Base-by-base conservation (phyloP, 2,797 vertebrate genomes). In the Psittacula derbiana region DNA sequence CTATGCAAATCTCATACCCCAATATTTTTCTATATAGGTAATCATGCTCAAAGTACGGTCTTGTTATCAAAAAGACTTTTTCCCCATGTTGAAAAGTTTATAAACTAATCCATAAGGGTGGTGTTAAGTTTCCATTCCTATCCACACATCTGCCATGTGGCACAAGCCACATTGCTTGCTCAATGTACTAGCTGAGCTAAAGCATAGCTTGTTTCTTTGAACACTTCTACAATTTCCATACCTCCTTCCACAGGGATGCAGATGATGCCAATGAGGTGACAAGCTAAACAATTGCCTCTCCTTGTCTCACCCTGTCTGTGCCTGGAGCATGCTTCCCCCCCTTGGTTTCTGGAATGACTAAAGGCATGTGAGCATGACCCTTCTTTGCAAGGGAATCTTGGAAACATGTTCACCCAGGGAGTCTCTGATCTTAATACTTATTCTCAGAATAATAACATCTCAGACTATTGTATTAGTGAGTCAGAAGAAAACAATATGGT, bases 241-340 rank as follows among this genome's bases (percentile, higher is more conserved):
- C 5, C 24, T 67, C 10, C n/a, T 52, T 76, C 71, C 38, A 23
- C 15, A 44, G 53, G 30, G 20, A 28, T 46, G 36, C 53, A 58
- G 65, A 50, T 81, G 23, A 16, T 60, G 62, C 11, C 47, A 28
- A 1, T 12, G 61, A 57, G 30, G 23, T 62, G 53, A 71, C 27
- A 47, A 61, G 19, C 9, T n/a, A 46, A 65, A 27, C 3, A 49
- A 6, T 4, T 62, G 9, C 12, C 12, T 61, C 30, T 9, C 6
- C 23, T 25, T 5, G 2, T 60, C 12, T 41, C 55, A 43, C 8
- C 12, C 12, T 5, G 1, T 16, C 46, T 7, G 2, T 1, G 2
- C 28, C 55, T n/a, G 47, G 43, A 14, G 3, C 5, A 1, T 71
- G 20, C 27, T 36, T n/a, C n/a, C 31, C 8, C 7, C 16, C 13